Percentiles rank a stretch among this genome's conserved stretches.
Conservation (phyloP, 1,140 invertebrate genomes). For the Saxidomus purpurata region DNA sequence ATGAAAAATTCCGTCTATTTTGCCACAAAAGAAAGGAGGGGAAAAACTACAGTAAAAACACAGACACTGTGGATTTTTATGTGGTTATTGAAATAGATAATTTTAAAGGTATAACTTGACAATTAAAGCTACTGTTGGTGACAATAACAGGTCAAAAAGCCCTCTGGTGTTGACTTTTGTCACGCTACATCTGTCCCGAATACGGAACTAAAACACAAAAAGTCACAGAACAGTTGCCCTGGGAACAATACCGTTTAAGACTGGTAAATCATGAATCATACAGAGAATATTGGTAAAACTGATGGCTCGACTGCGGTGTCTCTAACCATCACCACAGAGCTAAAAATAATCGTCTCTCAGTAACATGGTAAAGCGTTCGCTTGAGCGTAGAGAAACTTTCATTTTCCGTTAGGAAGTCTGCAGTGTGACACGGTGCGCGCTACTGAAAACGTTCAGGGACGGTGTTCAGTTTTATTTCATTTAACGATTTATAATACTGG, state of each 20-base stretch:
- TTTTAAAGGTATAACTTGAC: neutral
- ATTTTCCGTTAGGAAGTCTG: constrained; percentile 16
- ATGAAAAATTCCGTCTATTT: too few species aligned
- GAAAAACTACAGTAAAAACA: too few species aligned
- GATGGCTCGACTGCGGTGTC: neutral
- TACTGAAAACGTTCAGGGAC: too few species aligned
- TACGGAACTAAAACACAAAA: neutral
- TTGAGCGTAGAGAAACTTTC: neutral
- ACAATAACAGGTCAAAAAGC: neutral
- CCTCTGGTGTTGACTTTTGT: constrained; percentile 27
- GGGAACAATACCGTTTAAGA: constrained; percentile 9
- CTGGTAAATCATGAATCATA: neutral
- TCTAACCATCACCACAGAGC: constrained; percentile 16
- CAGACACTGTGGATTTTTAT: neutral
- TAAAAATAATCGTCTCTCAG: constrained; percentile 15
- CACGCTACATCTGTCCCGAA: constrained; percentile 19
- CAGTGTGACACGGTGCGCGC: neutral
- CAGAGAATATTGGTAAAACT: constrained; percentile 2
- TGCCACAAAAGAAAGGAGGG: too few species aligned
- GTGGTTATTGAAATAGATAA: neutral
- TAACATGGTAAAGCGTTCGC: neutral
- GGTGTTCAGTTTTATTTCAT: neutral
- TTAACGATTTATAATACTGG: neutral
- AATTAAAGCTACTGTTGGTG: neutral
- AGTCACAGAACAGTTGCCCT: neutral